Evolutionary conservation across 92 coral and sea anemone genomes (phyloP).

Genomic region (Porites rus): DNA sequence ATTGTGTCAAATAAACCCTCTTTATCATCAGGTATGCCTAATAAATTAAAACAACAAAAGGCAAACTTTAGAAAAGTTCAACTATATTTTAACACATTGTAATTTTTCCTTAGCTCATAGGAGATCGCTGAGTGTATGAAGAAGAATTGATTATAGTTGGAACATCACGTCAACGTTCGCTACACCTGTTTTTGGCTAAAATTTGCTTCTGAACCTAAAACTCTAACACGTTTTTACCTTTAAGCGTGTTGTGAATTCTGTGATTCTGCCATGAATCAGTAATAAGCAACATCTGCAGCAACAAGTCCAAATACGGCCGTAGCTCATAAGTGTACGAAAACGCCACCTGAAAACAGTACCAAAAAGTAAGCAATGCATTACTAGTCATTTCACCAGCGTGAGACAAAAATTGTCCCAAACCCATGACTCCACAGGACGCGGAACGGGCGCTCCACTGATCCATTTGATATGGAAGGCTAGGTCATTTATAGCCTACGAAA

Average conservation of each 20-base stretch:
- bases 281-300: conserved; percentile 93
- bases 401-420: no score
- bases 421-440: no score
- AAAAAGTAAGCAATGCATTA: background rate
- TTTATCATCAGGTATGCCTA: conserved; percentile 95
- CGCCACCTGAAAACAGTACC: conserved; percentile 71
- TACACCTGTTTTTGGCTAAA: no score
- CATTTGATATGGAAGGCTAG: no score
- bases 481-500: no score
- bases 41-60: background rate
- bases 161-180: no score
- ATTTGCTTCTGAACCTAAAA: no score
- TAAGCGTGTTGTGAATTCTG: conserved; percentile 92
- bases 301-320: conserved; percentile 93
- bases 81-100: background rate
- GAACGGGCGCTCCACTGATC: no score
- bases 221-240: conserved; percentile 66
- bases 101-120: no score
- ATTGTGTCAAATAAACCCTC: conserved; percentile 97
- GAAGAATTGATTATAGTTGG: no score
- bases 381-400: no score
- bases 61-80: background rate
- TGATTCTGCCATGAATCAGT: conserved; percentile 99
- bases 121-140: no score
- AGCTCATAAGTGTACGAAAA: conserved; percentile 98